Conservation (phyloP, 1,140 invertebrate species). For the Orchestia grillus region DNA sequence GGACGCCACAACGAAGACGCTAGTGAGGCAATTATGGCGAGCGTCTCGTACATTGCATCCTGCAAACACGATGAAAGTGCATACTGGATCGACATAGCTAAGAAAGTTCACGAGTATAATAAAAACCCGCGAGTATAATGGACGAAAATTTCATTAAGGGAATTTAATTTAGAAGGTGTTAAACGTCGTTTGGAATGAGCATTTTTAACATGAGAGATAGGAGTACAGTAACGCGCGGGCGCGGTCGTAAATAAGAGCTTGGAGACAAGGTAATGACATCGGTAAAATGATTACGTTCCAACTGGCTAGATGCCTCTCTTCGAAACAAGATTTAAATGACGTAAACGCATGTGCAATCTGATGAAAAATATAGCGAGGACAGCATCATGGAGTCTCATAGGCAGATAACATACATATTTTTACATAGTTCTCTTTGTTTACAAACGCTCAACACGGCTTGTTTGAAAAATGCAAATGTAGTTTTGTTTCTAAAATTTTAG, state of each 20-base stretch:
- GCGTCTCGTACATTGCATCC: background rate
- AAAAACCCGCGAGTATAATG: background rate
- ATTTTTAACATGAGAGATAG: background rate
- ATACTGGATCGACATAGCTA: background rate
- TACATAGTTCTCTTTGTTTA: background rate
- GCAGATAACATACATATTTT: background rate
- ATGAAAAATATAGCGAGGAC: background rate
- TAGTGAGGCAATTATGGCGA: background rate
- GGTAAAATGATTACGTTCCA: conserved; percentile 1
- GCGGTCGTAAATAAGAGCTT: background rate
- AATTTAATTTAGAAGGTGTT: conserved; percentile 2
- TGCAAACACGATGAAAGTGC: background rate
- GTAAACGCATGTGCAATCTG: background rate
- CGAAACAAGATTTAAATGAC: background rate
- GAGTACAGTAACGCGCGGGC: background rate
- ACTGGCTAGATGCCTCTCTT: background rate
- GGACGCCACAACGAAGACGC: background rate
- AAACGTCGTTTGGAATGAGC: conserved; percentile 7
- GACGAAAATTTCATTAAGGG: background rate
- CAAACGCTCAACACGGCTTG: background rate
- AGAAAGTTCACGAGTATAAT: background rate
- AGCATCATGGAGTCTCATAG: background rate
- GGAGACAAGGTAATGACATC: conserved; percentile 27
- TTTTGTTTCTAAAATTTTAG: background rate
- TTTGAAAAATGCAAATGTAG: background rate